Conservation (phyloP, 2,888 invertebrate genomes). For the Entomobrya proxima region DNA sequence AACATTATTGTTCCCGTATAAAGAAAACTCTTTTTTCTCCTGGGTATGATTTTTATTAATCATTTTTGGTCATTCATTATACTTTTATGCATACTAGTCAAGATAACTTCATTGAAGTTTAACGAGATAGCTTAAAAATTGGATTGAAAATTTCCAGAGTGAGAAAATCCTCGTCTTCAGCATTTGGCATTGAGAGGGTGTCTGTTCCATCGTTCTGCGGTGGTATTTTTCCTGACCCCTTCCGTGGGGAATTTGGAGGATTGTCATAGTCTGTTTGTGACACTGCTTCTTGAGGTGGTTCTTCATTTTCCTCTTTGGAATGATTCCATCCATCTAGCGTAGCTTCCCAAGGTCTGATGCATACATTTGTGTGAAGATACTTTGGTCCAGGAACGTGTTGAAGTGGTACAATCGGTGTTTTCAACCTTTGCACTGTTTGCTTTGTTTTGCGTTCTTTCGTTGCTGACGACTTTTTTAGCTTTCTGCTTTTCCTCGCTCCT, state of each 20-base stretch:
- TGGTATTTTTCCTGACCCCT: too few relatives aligned
- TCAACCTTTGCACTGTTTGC: background rate
- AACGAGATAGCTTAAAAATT: too few relatives aligned
- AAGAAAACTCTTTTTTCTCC: too few relatives aligned
- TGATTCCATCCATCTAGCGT: slow-evolving; percentile 31
- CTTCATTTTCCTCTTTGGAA: background rate
- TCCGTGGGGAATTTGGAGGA: background rate
- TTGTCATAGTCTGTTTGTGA: background rate
- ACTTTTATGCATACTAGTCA: too few relatives aligned
- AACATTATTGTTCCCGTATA: too few relatives aligned
- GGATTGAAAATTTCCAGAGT: slow-evolving; percentile 43
- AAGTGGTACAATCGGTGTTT: background rate
- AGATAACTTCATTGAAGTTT: too few relatives aligned
- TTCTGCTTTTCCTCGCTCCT: background rate
- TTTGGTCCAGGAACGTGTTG: slow-evolving; percentile 54
- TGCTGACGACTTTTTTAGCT: background rate
- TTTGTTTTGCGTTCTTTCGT: background rate
- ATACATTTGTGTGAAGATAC: slow-evolving; percentile 48
- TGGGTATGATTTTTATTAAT: too few relatives aligned
- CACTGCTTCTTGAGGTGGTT: background rate
- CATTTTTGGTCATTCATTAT: too few relatives aligned
- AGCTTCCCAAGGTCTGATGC: slow-evolving; percentile 45
- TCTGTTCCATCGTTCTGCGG: too few relatives aligned
- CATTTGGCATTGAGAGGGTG: too few relatives aligned
- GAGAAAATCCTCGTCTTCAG: background rate